A percentile compares a stretch with the other conserved stretches of the same genome.
Evolutionary conservation across 2,888 invertebrate genomes (phyloP).

Genomic region (Tricholauxania praeusta): DNA sequence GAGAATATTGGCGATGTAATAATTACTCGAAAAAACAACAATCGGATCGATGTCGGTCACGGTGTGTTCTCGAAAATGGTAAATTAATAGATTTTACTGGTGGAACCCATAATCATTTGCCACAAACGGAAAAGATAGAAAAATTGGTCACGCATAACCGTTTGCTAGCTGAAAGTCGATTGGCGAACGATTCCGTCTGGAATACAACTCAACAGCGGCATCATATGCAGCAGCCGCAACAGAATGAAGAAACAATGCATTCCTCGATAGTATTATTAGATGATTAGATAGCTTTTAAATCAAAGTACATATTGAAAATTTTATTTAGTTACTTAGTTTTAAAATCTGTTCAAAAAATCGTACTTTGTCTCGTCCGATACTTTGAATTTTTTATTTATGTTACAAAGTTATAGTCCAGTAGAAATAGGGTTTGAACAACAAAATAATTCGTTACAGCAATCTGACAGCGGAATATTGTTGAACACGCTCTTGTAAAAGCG

Average conservation of each 20-base stretch:
- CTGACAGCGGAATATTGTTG: too few species aligned
- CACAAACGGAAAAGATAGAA: conserved; percentile 66
- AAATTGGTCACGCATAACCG: conserved; percentile 65
- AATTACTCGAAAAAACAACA: conserved; percentile 67
- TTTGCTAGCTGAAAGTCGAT: conserved; percentile 44
- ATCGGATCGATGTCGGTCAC: conserved; percentile 65
- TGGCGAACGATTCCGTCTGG: conserved; percentile 17
- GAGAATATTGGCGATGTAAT: conserved; percentile 68
- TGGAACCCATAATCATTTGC: conserved; percentile 65
- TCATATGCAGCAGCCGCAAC: conserved; percentile 37
- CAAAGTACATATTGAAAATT: too few species aligned
- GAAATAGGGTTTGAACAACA: too few species aligned
- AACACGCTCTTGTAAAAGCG: too few species aligned
- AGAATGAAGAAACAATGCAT: conserved; percentile 37
- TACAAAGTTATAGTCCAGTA: too few species aligned
- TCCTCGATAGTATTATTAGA: conserved; percentile 56
- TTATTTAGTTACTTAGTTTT: too few species aligned
- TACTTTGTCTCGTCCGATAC: too few species aligned
- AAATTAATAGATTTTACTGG: conserved; percentile 65
- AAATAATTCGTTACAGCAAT: too few species aligned
- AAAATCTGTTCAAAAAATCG: too few species aligned
- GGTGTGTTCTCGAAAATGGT: conserved; percentile 67
- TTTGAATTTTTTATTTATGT: too few species aligned
- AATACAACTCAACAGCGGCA: conserved; percentile 4
- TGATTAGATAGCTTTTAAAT: conserved; percentile 38